A percentile compares a stretch with the other conserved stretches of the same genome.
Conservation (phyloP, 2,888 invertebrate species). For the Eurytoma adleriae region DNA sequence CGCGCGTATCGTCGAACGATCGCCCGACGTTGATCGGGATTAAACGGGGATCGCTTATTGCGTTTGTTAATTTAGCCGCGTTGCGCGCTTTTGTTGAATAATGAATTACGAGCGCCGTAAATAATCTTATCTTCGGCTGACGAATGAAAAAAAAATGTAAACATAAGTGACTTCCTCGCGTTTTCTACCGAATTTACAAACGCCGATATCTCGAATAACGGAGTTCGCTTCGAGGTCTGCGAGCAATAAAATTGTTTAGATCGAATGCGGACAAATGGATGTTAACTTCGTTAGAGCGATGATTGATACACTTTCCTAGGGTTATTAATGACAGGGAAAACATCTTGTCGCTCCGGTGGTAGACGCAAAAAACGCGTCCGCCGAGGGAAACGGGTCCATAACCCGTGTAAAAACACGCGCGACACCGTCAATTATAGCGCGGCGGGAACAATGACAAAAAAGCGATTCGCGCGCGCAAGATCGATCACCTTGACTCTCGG, state of each 20-base stretch:
- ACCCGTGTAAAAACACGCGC: background rate
- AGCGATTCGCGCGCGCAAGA: slow-evolving; percentile 17
- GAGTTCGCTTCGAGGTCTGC: too few relatives aligned
- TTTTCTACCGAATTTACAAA: too few relatives aligned
- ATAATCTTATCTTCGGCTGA: slow-evolving; percentile 40
- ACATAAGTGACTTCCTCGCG: too few relatives aligned
- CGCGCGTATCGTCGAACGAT: background rate
- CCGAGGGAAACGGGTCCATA: background rate
- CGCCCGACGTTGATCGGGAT: too few relatives aligned
- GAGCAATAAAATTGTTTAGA: too few relatives aligned
- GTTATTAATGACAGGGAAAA: slow-evolving; percentile 45
- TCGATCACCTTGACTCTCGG: slow-evolving; percentile 6
- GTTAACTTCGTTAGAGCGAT: slow-evolving; percentile 9
- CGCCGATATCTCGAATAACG: too few relatives aligned
- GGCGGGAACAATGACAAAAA: slow-evolving; percentile 36
- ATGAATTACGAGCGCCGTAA: slow-evolving; percentile 6
- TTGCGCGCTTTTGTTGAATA: background rate
- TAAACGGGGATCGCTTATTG: background rate
- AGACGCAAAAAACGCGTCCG: background rate
- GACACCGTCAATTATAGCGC: slow-evolving; percentile 32
- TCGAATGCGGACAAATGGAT: background rate
- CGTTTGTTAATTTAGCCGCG: background rate
- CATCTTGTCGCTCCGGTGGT: background rate
- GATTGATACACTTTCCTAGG: slow-evolving; percentile 38
- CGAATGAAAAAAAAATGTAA: background rate